phyloP scores from a whole-genome alignment of 2,797 vertebrate genomes.

The Percopsis omiscomaycus region DNA sequence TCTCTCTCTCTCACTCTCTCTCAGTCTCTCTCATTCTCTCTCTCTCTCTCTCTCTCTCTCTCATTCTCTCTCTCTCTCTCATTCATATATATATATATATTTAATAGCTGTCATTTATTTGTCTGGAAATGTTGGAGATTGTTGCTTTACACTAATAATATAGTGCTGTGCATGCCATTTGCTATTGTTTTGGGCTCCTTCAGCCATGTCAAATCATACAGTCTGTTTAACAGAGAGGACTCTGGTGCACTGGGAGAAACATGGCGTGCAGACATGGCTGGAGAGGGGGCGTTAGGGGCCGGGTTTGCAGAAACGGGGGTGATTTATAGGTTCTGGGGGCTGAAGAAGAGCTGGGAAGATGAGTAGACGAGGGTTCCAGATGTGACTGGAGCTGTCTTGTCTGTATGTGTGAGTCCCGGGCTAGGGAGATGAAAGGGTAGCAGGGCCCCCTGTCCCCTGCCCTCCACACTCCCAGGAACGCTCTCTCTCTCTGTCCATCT shows the following conservation, averaged over 20 bases:
- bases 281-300: conserved; percentile 19
- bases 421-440: conserved; percentile 59
- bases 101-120: too few relatives aligned
- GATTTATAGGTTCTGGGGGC: conserved; percentile 61
- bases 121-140: too few relatives aligned
- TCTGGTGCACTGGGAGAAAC: conserved; percentile 39
- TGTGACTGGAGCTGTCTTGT: conserved; percentile 46
- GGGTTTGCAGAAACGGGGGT: conserved; percentile 43
- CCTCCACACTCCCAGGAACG: conserved; percentile 28
- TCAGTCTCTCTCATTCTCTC: too few relatives aligned
- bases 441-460: conserved; percentile 32
- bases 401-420: conserved; percentile 44
- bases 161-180: neutral
- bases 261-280: conserved; percentile 27
- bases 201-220: neutral
- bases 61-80: too few relatives aligned
- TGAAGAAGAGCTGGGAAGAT: conserved; percentile 42
- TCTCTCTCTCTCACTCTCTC: too few relatives aligned
- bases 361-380: conserved; percentile 64
- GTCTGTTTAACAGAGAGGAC: conserved; percentile 19
- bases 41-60: too few relatives aligned
- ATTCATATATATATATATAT: too few relatives aligned
- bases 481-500: conserved; percentile 17
- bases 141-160: too few relatives aligned
- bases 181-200: neutral